Base-by-base conservation (phyloP, 1,140 invertebrate genomes). In the Drosophila triauraria region DNA sequence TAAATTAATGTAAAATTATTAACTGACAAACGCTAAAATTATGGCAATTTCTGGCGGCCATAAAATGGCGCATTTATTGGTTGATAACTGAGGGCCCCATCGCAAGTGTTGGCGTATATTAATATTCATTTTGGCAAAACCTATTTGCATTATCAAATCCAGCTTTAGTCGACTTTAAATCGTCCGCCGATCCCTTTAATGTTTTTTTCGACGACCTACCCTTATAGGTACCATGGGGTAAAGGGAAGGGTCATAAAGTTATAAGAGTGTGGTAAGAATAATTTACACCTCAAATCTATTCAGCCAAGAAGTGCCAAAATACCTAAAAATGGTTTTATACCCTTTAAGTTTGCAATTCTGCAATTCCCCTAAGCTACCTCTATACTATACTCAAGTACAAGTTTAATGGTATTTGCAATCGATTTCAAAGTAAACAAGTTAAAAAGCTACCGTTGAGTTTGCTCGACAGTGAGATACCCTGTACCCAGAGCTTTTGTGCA, bases 1-100 rank as follows among this genome's bases (percentile, higher is more conserved):
- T 88, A 84, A 78, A 90, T 90, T 85, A 88, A 90, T 72, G 82
- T 59, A 58, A 81, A 81, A 90, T 75, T 85, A 88, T 88, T 63
- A 90, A 88, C 85, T 81, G 77, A 78, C 67, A 75, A 78, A 81
- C 68, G 61, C 51, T 78, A 62, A 78, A 85, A 85, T 86, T 75
- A 85, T 82, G 75, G 59, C 82, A 78, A 78, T 78, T 81, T 84
- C 78, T 79, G 58, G 48, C 27, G 46, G 54, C 76, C 71, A 63
- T 84, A 75, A 76, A 84, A 38, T 51, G 46, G 35, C 20, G 40
- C 76, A 72, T 72, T 79, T 51, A 65, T 79, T 43, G 67, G 46
- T 25, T 47, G 23, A 62, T 74, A 74, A 75, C 23, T 13, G 27
- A 40, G 40, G 51, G 53, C 10, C 51, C 2, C 25, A n/a, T 25